Base-by-base conservation (phyloP, 2,888 invertebrate genomes). In the Drosophila setosimentum region DNA sequence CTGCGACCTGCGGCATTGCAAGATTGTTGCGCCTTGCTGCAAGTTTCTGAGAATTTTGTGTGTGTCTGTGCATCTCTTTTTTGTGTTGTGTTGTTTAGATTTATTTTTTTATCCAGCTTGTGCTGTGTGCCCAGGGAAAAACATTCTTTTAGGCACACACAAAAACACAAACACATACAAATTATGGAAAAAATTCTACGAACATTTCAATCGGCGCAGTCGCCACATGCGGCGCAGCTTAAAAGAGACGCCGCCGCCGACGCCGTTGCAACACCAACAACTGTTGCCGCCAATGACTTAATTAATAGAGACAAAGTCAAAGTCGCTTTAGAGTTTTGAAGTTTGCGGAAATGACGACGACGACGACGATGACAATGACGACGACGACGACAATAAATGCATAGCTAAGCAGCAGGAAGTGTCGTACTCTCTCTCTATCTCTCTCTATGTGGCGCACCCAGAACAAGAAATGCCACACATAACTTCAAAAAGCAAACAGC, bases 281-380 rank as follows among this genome's bases (percentile, higher is more conserved):
- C 33, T 59, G 74, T 76, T 24, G 78, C 76, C 78, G 78, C 66
- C 80, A 81, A 89, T 90, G 87, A 76, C 89, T 89, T 87, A 87
- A 89, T 90, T 89, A 89, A 90, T 78, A 81, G 83, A 76, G 90
- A 87, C 87, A 90, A 89, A 83, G 74, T 77, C 69, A 59, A 60
- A 70, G 79, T 71, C 69, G 72, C 80, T 71, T 64, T 70, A 54
- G 65, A 76, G 73, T 78, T 78, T 73, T 64, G 60, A 60, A 60
- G 57, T 64, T 71, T 73, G 60, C 72, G 73, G 82, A 87, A 86
- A 80, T 91, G 90, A 80, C 84, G 81, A 53, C 45, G 65, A 61
- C 51, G 59, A 55, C 67, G 42, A 33, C 61, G 37, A 42, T n/a
- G n/a, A n/a, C n/a, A n/a, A n/a, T n/a, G 81, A 53, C 45, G 65